Base-by-base conservation (phyloP, 1,140 invertebrate species). In the Andrena cerasifolii region DNA sequence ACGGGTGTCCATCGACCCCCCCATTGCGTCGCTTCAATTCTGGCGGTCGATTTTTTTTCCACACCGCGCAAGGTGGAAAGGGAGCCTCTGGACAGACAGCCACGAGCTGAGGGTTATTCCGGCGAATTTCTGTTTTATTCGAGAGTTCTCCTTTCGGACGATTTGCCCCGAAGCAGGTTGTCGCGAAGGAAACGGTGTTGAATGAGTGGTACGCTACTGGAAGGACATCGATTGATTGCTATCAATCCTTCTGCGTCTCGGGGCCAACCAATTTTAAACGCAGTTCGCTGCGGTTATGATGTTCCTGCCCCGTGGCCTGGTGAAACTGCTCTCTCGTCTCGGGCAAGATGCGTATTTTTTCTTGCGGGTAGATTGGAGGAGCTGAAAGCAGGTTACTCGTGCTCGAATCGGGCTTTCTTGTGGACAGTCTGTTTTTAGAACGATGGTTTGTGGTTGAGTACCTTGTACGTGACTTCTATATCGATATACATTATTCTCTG, bases 11-110 rank as follows among this genome's bases (percentile, higher is more conserved):
- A 40, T n/a, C 6, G n/a, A 40, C 43, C 1, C 5, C 66, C 24
- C 51, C 58, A 33, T 71, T 36, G 43, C 54, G 16, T 8, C 0
- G 14, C 47, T 28, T 26, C 18, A 43, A 53, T 65, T 58, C 3
- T 40, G 12, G 12, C 36, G 67, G n/a, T 74, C 53, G 71, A 24
- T 77, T 26, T 36, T 24, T 74, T 53, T 58, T 3, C 10, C 8
- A n/a, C 31, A n/a, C n/a, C n/a, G n/a, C n/a, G n/a, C n/a, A n/a
- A n/a, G n/a, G n/a, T n/a, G n/a, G n/a, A n/a, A n/a, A n/a, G 53
- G 56, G 56, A 18, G 56, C 56, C 31, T 59, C 56, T 28, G 33
- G 14, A n/a, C 26, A 2, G 51, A 28, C 51, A 21, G 51, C 21
- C 26, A 14, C 12, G 49, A 21, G 24, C 24, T 21, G 24, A 26